Percentiles rank a stretch among this genome's conserved stretches.
phyloP scores from a whole-genome alignment of 2,113 vertebrate genomes.

The Python bivittatus region DNA sequence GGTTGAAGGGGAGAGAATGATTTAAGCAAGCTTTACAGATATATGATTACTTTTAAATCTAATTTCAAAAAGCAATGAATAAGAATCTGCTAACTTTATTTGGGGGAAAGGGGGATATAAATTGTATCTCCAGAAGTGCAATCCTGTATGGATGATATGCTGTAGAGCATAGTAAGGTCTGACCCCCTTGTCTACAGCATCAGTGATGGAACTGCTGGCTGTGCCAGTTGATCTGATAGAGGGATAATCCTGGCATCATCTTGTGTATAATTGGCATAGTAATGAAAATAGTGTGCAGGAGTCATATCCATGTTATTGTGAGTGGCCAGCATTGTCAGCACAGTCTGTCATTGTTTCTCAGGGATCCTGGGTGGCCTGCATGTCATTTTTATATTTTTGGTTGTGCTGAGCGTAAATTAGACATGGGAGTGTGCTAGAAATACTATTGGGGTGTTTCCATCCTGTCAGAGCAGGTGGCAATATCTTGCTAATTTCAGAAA shows the following conservation, averaged over 20 bases:
- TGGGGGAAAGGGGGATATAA: neutral
- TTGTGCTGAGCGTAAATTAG: neutral
- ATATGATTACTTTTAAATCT: neutral
- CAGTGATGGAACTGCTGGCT: neutral
- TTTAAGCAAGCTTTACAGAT: neutral
- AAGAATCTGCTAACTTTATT: neutral
- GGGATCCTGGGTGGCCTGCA: neutral
- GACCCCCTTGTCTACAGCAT: neutral
- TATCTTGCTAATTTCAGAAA: neutral
- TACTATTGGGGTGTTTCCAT: neutral
- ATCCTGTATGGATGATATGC: neutral
- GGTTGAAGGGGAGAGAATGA: neutral
- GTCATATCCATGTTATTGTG: neutral
- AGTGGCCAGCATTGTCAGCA: neutral
- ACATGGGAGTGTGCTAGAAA: neutral
- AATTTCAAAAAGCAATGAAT: neutral
- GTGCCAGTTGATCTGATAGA: neutral
- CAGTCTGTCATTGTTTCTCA: neutral
- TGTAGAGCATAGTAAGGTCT: neutral
- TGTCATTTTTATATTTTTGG: neutral
- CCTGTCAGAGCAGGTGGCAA: neutral
- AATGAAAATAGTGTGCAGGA: neutral
- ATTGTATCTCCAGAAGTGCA: neutral
- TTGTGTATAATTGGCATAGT: neutral
- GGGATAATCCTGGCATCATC: neutral